Evolutionary conservation across 2,888 invertebrate species (phyloP), one percentile per base, ranked within the genome.

Genomic region (Erebia aethiops): DNA sequence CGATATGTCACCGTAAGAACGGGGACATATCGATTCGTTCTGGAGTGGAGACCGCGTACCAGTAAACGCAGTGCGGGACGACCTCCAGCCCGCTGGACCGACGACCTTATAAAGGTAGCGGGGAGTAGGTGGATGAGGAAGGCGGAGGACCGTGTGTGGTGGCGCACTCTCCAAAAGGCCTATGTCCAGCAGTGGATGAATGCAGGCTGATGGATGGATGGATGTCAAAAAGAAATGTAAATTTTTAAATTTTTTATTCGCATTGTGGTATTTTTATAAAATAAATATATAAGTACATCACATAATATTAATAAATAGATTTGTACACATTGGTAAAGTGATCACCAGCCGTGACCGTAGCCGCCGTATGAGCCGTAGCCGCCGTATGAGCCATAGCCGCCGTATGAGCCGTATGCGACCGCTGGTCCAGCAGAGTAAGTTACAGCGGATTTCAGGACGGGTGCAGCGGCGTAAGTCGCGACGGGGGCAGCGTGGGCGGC

Each of bases 331-430:
- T 82, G 77, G 81, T 79, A 79, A 80, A 67, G 76, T 82, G 88
- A 89, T 94, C 94, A 96, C 94, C 94, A 96, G 78, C 93, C 95
- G 88, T 95, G 96, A 61, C 71, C 69, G 77, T 95, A 95, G 71
- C 95, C 95, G 77, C 91, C 94, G 92, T 95, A 96, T 78, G 94
- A 88, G 74, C 71, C 68, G 77, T 95, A 95, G 71, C 95, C 95
- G 77, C 91, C 94, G 92, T 57, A 52, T 46, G 71, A 57, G 74
- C 95, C 94, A 84, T 96, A 95, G 71, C 95, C 95, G 77, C 91
- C 94, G 92, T 57, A 52, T 46, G 71, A 57, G 74, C 95, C 94
- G 84, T 96, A 95, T 10, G 77, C 73, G 49, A 74, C 43, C 43
- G 77, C 75, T n/a, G 80, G 79, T 3, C 82, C 77, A n/a, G 76